Percentiles rank a stretch among this genome's conserved stretches.
These are phyloP conservation scores for Drosophila cognata DNA, from an alignment of 2,888 invertebrate genomes.

Conservation along the genomic window DNA sequence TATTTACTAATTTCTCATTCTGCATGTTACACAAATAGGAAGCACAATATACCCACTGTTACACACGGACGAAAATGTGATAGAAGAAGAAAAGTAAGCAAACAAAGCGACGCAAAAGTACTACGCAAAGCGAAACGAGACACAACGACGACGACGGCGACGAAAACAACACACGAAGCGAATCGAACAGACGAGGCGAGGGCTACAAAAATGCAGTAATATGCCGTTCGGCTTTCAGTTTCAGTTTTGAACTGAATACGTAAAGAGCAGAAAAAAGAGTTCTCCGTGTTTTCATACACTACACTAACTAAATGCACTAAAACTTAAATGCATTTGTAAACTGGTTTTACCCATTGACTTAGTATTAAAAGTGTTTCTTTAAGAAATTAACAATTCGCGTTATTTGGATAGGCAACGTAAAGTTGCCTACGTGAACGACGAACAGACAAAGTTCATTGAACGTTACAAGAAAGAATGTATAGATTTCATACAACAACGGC, in stretches of 20 bases:
- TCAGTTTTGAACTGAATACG: conserved; percentile 59
- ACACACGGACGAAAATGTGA: conserved; percentile 11
- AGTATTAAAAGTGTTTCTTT: conserved; percentile 44
- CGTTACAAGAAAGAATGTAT: conserved; percentile 50
- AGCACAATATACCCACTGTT: conserved; percentile 19
- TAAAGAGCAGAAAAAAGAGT: conserved; percentile 41
- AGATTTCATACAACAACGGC: conserved; percentile 17
- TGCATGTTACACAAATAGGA: not conserved
- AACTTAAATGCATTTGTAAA: conserved; percentile 55
- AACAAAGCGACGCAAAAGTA: conserved; percentile 40
- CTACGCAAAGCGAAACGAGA: conserved; percentile 51
- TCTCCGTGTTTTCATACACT: conserved; percentile 21
- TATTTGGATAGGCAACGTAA: conserved; percentile 42
- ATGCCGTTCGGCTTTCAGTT: conserved; percentile 69
- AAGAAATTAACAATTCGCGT: conserved; percentile 27
- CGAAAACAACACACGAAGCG: conserved; percentile 55
- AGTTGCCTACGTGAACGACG: conserved; percentile 39
- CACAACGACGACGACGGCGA: conserved; percentile 47
- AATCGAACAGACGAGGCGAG: conserved; percentile 25
- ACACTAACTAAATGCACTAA: conserved; percentile 41
- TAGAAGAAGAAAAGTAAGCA: conserved; percentile 45
- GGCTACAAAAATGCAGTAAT: conserved; percentile 72
- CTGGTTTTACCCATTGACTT: conserved; percentile 59
- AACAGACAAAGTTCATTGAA: conserved; percentile 68
- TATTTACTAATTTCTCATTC: not conserved